Evolutionary conservation across 1,140 invertebrate genomes (phyloP), one percentile per base, ranked within the genome.

Genomic region (Bombyx mori): DNA sequence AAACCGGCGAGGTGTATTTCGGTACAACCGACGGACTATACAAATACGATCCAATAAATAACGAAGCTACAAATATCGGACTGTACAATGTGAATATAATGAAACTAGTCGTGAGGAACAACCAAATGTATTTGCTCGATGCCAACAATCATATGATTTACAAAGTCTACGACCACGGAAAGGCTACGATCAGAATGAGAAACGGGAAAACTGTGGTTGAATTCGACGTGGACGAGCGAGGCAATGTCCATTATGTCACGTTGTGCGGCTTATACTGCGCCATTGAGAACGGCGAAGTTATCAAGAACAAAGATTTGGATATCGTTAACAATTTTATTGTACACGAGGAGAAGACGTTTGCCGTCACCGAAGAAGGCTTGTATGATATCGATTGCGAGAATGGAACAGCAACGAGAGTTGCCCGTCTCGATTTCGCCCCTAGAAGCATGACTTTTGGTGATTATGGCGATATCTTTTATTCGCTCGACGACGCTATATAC

Each of bases 401-500:
- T 18, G 81, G 83, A 1, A 86, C 81, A 2, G 80, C 83, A 0
- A 65, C 52, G 6, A 80, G 69, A 58, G 61, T 85, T 5, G 76
- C 79, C 0, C 62, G 71, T 56, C 56, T 85, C 49, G 48, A 72
- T 50, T 85, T 85, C 51, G 62, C 59, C 6, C 76, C 82, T 0
- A 63, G 72, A 47, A 82, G 83, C 47, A 77, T 86, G 42, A 70
- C 77, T n/a, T 85, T 79, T 58, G 83, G 83, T 9, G 80, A 86
- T 59, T 83, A 86, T 49, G 83, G 83, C 8, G 83, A 86, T 54
- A 75, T 86, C 61, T 85, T 72, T 61, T 86, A 85, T 65, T 70
- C 75, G 3, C 52, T 67, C 2, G 72, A 84, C 45, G 64, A 77
- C 60, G 65, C 57, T 56, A 79, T 86, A 44, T 84, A 62, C 63